A percentile compares a stretch with the other conserved stretches of the same genome.
Conservation (phyloP, 2,888 invertebrate species). For the Andrena chrysosceles region DNA sequence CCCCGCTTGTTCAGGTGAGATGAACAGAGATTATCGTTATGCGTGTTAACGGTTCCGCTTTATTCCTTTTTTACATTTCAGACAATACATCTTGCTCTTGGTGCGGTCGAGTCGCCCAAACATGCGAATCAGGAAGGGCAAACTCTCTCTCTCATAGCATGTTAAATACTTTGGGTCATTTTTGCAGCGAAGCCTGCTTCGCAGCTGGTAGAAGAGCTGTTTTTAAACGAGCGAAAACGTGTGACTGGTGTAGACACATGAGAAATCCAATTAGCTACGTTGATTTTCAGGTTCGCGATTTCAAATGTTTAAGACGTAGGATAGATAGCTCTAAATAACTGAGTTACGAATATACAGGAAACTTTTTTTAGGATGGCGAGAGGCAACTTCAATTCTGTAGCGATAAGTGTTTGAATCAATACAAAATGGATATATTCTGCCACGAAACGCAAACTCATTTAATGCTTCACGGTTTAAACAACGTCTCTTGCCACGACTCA, state of each 20-base stretch:
- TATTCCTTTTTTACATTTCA: constrained; percentile 14
- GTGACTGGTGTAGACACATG: constrained; percentile 97
- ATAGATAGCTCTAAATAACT: too few relatives aligned
- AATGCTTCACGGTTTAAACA: constrained; percentile 87
- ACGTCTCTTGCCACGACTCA: constrained; percentile 64
- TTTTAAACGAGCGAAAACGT: constrained; percentile 96
- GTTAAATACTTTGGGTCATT: constrained; percentile 85
- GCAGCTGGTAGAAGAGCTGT: constrained; percentile 95
- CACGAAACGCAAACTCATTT: constrained; percentile 96
- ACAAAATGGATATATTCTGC: constrained; percentile 99
- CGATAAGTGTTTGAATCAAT: constrained; percentile 97
- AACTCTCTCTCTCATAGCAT: constrained; percentile 79
- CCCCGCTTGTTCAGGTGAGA: constrained; percentile 75
- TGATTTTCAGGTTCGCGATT: constrained; percentile 88
- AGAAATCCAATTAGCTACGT: constrained; percentile 96
- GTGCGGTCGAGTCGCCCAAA: constrained; percentile 86
- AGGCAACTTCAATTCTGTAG: constrained; percentile 96
- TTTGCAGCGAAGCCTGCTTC: constrained; percentile 96
- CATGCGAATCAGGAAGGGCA: constrained; percentile 85
- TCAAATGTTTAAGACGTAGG: too few relatives aligned
- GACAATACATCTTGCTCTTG: constrained; percentile 76
- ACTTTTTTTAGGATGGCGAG: constrained; percentile 91
- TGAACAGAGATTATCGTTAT: not conserved
- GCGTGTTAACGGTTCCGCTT: not conserved
- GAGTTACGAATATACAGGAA: not conserved